Evolutionary conservation across 37 sponge, comb jelly and placozoan species (phyloP).

Genomic region (Tethya wilhelma): DNA sequence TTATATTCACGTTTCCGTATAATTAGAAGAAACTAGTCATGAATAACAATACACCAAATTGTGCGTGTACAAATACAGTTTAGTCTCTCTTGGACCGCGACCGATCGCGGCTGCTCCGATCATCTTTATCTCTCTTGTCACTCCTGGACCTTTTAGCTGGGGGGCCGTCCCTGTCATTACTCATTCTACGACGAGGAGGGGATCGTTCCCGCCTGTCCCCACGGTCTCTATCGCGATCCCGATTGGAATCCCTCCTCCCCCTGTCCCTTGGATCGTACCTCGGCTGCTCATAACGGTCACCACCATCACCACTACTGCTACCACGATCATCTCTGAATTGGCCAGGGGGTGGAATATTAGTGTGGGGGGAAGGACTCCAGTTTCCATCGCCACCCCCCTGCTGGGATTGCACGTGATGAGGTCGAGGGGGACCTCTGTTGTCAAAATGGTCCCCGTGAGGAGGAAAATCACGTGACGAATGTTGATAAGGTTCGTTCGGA

Average conservation of each 20-base stretch:
- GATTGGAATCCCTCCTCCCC: not conserved
- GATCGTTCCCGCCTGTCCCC: constrained; percentile 18
- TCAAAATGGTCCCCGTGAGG: constrained; percentile 7
- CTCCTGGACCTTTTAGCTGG: constrained; percentile 4
- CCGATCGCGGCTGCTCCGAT: no score
- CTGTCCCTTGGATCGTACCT: not conserved
- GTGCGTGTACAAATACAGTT: not conserved
- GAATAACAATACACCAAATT: not conserved
- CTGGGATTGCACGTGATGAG: not conserved
- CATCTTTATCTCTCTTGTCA: constrained; percentile 19
- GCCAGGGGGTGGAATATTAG: not conserved
- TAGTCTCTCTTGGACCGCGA: not conserved
- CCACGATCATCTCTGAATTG: not conserved
- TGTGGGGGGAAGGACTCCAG: not conserved
- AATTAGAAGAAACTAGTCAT: no score
- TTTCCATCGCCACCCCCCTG: not conserved
- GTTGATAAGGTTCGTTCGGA: no score
- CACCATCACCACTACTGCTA: not conserved
- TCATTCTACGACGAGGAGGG: constrained; percentile 2
- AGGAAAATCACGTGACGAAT: not conserved
- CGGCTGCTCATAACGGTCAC: not conserved
- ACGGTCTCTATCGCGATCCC: not conserved
- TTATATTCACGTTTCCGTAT: no score
- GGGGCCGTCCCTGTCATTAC: constrained; percentile 38
- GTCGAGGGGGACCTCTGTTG: not conserved